Percentiles rank a stretch among this genome's conserved stretches.
These are phyloP conservation scores for Eilema caniola DNA, from an alignment of 2,888 invertebrate genomes.

Conservation along the genomic window DNA sequence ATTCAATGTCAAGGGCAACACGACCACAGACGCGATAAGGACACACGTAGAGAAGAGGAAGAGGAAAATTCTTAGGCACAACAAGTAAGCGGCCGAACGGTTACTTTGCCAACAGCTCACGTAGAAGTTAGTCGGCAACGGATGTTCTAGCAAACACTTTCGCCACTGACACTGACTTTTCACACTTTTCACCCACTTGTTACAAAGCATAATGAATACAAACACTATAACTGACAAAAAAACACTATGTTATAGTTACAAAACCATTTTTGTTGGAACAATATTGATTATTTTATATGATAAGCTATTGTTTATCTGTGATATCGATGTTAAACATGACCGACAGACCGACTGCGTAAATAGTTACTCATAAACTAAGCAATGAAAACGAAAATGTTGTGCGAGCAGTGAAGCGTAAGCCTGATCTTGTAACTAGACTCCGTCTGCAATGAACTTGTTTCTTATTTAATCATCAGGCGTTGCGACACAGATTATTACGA, in stretches of 20 bases:
- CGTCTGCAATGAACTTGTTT: slow-evolving; percentile 56
- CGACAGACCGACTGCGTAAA: slow-evolving; percentile 58
- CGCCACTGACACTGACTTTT: slow-evolving; percentile 63
- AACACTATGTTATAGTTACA: slow-evolving; percentile 46
- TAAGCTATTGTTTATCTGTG: slow-evolving; percentile 52
- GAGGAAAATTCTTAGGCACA: slow-evolving; percentile 62
- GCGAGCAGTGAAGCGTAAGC: slow-evolving; percentile 62
- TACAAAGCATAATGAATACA: slow-evolving; percentile 55
- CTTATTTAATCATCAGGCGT: slow-evolving; percentile 58
- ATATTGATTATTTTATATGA: slow-evolving; percentile 39
- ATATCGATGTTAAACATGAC: slow-evolving; percentile 45
- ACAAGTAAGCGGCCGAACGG: slow-evolving; percentile 65
- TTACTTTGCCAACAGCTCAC: slow-evolving; percentile 74
- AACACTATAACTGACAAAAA: slow-evolving; percentile 32
- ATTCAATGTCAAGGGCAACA: slow-evolving; percentile 59
- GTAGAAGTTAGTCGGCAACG: slow-evolving; percentile 70
- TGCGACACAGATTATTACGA: slow-evolving; percentile 50
- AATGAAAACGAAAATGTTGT: slow-evolving; percentile 59
- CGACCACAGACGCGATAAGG: slow-evolving; percentile 58
- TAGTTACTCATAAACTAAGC: slow-evolving; percentile 61
- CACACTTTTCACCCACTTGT: slow-evolving; percentile 49
- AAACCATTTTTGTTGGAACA: slow-evolving; percentile 39
- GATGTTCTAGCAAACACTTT: slow-evolving; percentile 64
- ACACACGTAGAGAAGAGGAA: slow-evolving; percentile 67
- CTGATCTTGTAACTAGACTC: slow-evolving; percentile 55